Base-by-base conservation (phyloP, 2,888 invertebrate species). In the Monochamus alternatus region DNA sequence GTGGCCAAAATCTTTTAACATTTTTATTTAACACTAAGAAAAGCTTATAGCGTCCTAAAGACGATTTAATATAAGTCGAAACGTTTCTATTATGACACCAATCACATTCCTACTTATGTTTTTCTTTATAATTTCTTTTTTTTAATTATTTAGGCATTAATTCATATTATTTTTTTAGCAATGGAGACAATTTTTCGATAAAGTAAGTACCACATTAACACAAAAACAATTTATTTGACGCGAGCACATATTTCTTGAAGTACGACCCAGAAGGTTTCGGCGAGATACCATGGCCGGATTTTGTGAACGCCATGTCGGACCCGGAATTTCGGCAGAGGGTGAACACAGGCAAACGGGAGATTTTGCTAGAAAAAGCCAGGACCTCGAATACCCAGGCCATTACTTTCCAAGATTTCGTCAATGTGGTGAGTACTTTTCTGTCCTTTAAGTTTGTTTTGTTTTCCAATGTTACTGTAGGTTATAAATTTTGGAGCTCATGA, bases 231-330 rank as follows among this genome's bases (percentile, higher is more conserved):
- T 14, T 55, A 9, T 44, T 44, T 44, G 3, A 52, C 55, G 10
- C 14, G 3, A 55, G 14, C 14, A 14, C 4, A 38, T 7, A 4
- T 55, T 14, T 22, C 14, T 74, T 69, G n/a, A 90, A 96, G 96
- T 97, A 95, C 87, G 97, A 97, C 90, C 95, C 96, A 8, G 97
- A 97, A 90, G 97, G 97, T 59, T 97, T 97, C 86, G 97, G 97
- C 9, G 97, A 97, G 90, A 97, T 97, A 85, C 95, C 95, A 62
- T 94, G 96, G 92, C 92, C 94, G 69, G 96, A 97, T 87, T 96
- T 97, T 88, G 87, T 95, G 82, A 90, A 92, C 83, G 95, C 95
- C 22, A 91, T 97, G 83, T 92, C 84, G n/a, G 83, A 86, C 60
- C 85, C 86, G 14, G 89, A 88, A 73, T 89, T 89, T 77, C 83